Evolutionary conservation across 2,888 invertebrate genomes (phyloP).

Genomic region (Coelinius sp.): DNA sequence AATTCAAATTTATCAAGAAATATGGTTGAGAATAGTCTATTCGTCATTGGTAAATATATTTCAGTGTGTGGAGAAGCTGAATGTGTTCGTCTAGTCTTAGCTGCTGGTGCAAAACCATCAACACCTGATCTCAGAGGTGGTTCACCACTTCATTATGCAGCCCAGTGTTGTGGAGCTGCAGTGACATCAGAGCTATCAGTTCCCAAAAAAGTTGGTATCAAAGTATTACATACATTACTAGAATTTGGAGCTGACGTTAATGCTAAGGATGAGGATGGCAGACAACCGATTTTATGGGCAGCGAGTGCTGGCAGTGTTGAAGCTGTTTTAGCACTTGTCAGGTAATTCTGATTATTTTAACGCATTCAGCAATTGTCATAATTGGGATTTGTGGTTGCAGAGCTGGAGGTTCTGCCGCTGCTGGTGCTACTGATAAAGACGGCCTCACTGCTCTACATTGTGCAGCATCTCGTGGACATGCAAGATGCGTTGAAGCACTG

Average conservation of each 20-base stretch:
- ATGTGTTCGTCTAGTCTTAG: slow-evolving; percentile 86
- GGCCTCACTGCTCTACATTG: slow-evolving; percentile 97
- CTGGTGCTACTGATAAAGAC: slow-evolving; percentile 82
- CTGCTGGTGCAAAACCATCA: slow-evolving; percentile 88
- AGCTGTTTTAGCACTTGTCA: slow-evolving; percentile 89
- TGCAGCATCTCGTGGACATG: slow-evolving; percentile 96
- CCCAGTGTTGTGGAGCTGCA: slow-evolving; percentile 94
- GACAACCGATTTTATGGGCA: slow-evolving; percentile 97
- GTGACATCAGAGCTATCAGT: slow-evolving; percentile 71
- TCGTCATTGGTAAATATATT: slow-evolving; percentile 46
- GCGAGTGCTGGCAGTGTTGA: slow-evolving; percentile 96
- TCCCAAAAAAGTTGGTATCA: slow-evolving; percentile 77
- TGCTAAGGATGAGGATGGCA: slow-evolving; percentile 90
- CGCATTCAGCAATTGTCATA: too few relatives aligned
- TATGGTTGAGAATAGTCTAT: slow-evolving; percentile 3
- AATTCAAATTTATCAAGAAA: slow-evolving; percentile 21
- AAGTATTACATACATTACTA: slow-evolving; percentile 85
- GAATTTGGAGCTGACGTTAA: slow-evolving; percentile 85
- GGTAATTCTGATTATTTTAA: slow-evolving; percentile 68
- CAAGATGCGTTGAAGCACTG: slow-evolving; percentile 90
- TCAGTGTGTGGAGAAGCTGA: slow-evolving; percentile 94
- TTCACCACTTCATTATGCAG: slow-evolving; percentile 96
- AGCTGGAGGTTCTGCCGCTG: slow-evolving; percentile 72
- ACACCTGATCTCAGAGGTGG: slow-evolving; percentile 95
- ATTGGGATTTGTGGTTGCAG: slow-evolving; percentile 49